Evolutionary conservation across 2,888 invertebrate species (phyloP), one percentile per base, ranked within the genome.

Genomic region (Lysandra coridon): DNA sequence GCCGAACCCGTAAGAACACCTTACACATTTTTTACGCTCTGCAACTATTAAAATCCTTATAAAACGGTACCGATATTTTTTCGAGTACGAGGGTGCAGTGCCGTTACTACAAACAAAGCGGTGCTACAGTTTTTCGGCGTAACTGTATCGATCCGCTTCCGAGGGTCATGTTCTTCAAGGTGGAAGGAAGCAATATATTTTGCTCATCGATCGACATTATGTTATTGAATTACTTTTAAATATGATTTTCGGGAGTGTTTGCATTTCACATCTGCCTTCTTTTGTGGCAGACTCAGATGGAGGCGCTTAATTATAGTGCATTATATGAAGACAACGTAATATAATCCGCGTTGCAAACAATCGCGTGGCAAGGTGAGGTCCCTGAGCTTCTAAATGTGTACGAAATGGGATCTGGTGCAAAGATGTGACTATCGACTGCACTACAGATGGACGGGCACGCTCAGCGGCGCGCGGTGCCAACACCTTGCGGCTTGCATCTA

Each of bases 181-280:
- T 94, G 94, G 90, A 91, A 94, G 94, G 94, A 94, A 94, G 94
- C 91, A 91, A 94, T 93, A 92, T 88, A 91, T 94, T 92, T 91
- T 90, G 90, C 88, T 87, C 85, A 84, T 85, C 89, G 89, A 92
- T 93, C 90, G 87, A 91, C 92, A 91, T 93, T 93, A 92, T 91
- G 94, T 94, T 94, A 94, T 94, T 93, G 93, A 92, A 94, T 94
- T 93, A 93, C 94, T 93, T 90, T 91, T 88, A 87, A 92, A 90
- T 91, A 90, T 92, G 90, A 92, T 89, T 86, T 88, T 86, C 85
- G 88, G 86, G 85, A 85, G 88, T 90, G 88, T 91, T 93, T 92
- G 91, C 90, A 89, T 87, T 90, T 87, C 85, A 89, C 94, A 94
- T 94, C 94, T 94, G 94, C 92, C 89, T 87, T 86, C 91, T 91